These are phyloP conservation scores for Drosophila recens DNA, from an alignment of 2,888 invertebrate species.

Conservation along the genomic window DNA sequence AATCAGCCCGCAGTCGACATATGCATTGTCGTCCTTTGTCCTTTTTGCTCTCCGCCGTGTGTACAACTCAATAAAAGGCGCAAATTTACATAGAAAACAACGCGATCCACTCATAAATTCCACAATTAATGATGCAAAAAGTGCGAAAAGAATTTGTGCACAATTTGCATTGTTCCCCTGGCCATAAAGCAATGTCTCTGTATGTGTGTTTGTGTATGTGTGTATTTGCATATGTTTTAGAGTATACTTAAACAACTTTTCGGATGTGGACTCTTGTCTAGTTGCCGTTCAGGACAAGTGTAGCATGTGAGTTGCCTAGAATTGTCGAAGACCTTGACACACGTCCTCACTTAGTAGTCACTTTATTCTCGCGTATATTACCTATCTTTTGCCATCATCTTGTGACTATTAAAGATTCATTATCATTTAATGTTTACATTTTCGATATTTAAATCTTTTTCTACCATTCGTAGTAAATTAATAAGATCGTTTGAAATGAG, in stretches of 20 bases:
- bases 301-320: slow-evolving; percentile 17
- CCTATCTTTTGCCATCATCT: too few relatives aligned
- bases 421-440: too few relatives aligned
- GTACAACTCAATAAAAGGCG: slow-evolving; percentile 73
- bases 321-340: not conserved
- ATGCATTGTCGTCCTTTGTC: slow-evolving; percentile 40
- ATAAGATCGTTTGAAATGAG: too few relatives aligned
- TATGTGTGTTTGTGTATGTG: slow-evolving; percentile 2
- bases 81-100: slow-evolving; percentile 77
- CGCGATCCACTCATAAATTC: slow-evolving; percentile 82
- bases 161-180: slow-evolving; percentile 65
- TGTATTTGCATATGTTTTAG: slow-evolving; percentile 45
- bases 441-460: too few relatives aligned
- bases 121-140: slow-evolving; percentile 85
- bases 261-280: slow-evolving; percentile 19
- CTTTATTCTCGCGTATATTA: not conserved
- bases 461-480: too few relatives aligned
- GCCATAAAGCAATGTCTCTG: slow-evolving; percentile 17
- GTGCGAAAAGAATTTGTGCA: slow-evolving; percentile 77
- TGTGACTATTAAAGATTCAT: too few relatives aligned
- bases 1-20: slow-evolving; percentile 46
- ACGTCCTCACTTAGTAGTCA: not conserved
- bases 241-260: slow-evolving; percentile 13
- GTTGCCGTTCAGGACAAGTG: slow-evolving; percentile 21
- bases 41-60: slow-evolving; percentile 39